Percentiles rank a stretch among this genome's conserved stretches.
Conservation (phyloP, 1,140 invertebrate genomes). For the Helicoverpa zea region DNA sequence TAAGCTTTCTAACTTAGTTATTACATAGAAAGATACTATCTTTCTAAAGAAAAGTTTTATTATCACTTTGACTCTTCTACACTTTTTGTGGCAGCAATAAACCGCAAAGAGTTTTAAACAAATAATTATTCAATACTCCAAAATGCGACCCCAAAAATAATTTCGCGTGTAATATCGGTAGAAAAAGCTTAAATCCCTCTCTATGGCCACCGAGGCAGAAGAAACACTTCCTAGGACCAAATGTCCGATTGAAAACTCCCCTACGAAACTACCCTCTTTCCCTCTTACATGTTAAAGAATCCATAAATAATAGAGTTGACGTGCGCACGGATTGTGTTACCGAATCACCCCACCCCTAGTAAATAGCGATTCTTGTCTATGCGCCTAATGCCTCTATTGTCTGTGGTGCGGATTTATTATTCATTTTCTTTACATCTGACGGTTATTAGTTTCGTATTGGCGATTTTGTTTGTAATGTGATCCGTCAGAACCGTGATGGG, state of each 20-base stretch:
- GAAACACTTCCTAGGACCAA: slow-evolving; percentile 83
- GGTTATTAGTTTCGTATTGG: slow-evolving; percentile 76
- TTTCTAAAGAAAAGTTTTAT: not conserved
- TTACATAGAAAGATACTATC: not conserved
- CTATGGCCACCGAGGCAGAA: slow-evolving; percentile 71
- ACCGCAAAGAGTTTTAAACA: slow-evolving; percentile 36
- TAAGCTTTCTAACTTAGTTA: no score
- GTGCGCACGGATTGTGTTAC: slow-evolving; percentile 80
- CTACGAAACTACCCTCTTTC: slow-evolving; percentile 56
- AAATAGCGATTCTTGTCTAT: slow-evolving; percentile 78
- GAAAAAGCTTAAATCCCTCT: slow-evolving; percentile 71
- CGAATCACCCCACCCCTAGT: slow-evolving; percentile 66
- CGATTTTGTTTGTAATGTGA: slow-evolving; percentile 48
- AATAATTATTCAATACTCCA: slow-evolving; percentile 46
- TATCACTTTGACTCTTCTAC: not conserved
- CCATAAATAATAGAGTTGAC: slow-evolving; percentile 87
- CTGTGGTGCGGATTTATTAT: slow-evolving; percentile 84
- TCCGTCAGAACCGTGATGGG: not conserved
- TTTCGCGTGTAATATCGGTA: slow-evolving; percentile 48
- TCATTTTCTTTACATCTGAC: slow-evolving; percentile 83
- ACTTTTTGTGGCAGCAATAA: slow-evolving; percentile 14
- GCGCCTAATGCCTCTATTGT: slow-evolving; percentile 83
- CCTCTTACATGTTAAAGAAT: slow-evolving; percentile 86
- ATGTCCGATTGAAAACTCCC: slow-evolving; percentile 69
- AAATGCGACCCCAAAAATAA: slow-evolving; percentile 47